Percentiles rank a stretch among this genome's conserved stretches.
phyloP scores from a whole-genome alignment of 2,113 vertebrate genomes.

The Ochotona princeps region DNA sequence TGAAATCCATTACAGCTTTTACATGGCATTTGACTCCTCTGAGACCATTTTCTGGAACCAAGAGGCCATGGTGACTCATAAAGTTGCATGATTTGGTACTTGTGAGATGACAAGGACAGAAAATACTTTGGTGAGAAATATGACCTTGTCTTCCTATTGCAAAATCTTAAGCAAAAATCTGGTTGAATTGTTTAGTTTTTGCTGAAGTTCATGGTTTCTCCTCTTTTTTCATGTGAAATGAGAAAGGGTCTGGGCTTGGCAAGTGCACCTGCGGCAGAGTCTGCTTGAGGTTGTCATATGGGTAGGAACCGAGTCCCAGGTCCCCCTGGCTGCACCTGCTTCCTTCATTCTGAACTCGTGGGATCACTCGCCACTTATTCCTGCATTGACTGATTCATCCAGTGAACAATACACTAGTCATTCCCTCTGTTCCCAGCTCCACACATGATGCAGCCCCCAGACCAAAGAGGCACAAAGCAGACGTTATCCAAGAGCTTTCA shows the following conservation, averaged over 20 bases:
- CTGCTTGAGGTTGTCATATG: background rate
- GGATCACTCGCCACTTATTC: background rate
- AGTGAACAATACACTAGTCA: background rate
- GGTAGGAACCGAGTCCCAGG: background rate
- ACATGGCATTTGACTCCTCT: constrained; percentile 4
- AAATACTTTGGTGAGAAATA: constrained; percentile 38
- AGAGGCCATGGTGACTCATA: constrained; percentile 21
- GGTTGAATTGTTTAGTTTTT: constrained; percentile 3
- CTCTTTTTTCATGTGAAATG: background rate
- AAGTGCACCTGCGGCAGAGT: background rate
- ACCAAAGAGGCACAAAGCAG: background rate
- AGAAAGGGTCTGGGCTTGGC: background rate
- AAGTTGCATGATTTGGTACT: background rate
- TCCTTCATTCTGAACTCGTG: background rate
- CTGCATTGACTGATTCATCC: background rate
- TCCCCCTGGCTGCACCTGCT: background rate
- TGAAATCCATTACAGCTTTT: constrained; percentile 29
- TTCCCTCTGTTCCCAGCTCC: constrained; percentile 25
- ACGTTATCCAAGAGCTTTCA: background rate
- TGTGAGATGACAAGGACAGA: constrained; percentile 12
- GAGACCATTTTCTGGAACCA: constrained; percentile 46
- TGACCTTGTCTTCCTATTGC: constrained; percentile 44
- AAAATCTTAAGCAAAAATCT: background rate
- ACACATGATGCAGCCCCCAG: background rate
- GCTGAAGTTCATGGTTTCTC: background rate